A percentile compares a stretch with the other conserved stretches of the same genome.
phyloP scores from a whole-genome alignment of 2,113 vertebrate genomes.

The Nerophis ophidion region DNA sequence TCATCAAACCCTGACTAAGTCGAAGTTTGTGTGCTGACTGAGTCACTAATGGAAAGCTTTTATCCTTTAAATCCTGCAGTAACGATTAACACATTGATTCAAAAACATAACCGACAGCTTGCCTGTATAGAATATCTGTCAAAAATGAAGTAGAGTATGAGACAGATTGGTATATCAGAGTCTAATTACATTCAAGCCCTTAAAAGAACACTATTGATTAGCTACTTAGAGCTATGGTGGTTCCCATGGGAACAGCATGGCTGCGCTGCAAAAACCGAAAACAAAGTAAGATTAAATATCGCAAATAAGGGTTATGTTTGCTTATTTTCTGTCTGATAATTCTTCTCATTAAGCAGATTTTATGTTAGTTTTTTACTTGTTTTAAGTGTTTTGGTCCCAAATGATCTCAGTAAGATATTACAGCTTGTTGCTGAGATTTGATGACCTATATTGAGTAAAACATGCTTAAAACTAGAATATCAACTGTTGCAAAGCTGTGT shows the following conservation, averaged over 20 bases:
- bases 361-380: no score
- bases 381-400: no score
- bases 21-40: conserved; percentile 16
- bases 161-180: background rate
- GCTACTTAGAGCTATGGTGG: conserved; percentile 3
- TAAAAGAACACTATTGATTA: conserved; percentile 24
- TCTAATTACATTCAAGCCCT: conserved; percentile 9
- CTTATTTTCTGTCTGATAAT: no score
- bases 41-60: conserved; percentile 33
- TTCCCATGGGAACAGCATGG: conserved; percentile 21
- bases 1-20: background rate
- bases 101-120: conserved; percentile 1
- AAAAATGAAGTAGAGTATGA: background rate
- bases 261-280: background rate
- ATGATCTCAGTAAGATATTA: no score
- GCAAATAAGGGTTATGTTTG: no score
- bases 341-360: no score
- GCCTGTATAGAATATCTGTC: background rate
- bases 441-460: no score
- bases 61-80: conserved; percentile 1
- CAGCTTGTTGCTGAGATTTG: no score
- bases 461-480: no score
- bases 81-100: background rate
- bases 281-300: no score
- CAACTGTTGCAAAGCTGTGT: no score